Conservation (phyloP, 2,113 vertebrate genomes). For the Spizaetus ornatus region DNA sequence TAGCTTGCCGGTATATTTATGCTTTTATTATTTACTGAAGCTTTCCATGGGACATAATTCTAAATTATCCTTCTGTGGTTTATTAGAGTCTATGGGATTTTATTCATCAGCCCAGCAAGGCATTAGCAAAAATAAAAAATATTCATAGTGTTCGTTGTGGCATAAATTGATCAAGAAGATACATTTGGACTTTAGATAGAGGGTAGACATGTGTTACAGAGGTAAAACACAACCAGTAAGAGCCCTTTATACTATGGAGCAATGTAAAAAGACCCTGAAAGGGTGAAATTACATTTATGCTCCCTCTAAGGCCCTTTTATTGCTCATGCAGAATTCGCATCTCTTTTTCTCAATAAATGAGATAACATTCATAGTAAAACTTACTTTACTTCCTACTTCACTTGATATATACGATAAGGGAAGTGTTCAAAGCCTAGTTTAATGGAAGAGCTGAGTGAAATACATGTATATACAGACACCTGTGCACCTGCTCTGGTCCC, state of each 20-base stretch:
- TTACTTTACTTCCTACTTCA: not conserved
- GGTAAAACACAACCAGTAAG: not conserved
- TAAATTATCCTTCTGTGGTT: conserved; percentile 48
- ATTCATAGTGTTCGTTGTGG: not conserved
- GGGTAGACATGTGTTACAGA: not conserved
- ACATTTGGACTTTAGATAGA: not conserved
- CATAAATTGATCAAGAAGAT: not conserved
- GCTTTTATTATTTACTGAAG: conserved; percentile 54
- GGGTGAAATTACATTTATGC: not conserved
- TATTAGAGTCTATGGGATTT: conserved; percentile 40
- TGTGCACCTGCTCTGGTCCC: not conserved
- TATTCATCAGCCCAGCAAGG: conserved; percentile 35
- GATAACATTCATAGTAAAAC: not conserved
- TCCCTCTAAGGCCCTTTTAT: not conserved
- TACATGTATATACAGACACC: not conserved
- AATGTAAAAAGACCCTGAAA: not conserved
- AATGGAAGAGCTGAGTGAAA: not conserved
- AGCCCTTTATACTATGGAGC: not conserved
- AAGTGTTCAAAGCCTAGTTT: not conserved
- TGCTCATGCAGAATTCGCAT: not conserved
- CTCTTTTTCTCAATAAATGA: not conserved
- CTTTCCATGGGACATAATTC: conserved; percentile 33
- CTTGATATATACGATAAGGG: not conserved
- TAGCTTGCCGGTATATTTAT: conserved; percentile 46
- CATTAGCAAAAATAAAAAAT: conserved; percentile 22